Evolutionary conservation across 2,888 invertebrate genomes (phyloP), one percentile per base, ranked within the genome.

Genomic region (Actias luna): DNA sequence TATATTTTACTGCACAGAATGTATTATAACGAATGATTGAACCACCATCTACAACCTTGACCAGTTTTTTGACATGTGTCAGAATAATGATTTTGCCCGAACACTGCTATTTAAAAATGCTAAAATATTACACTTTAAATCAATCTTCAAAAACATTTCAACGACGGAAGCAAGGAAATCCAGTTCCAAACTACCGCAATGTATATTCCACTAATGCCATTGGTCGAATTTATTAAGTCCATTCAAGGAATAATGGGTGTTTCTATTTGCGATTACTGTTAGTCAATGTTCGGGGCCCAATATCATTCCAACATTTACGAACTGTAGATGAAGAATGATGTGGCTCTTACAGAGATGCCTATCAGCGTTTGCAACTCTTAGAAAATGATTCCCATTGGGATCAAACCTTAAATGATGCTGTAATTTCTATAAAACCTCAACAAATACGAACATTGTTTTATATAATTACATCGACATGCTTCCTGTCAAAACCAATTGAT

Each of bases 121-220:
- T 65, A 64, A 60, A 61, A 61, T 70, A 71, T 67, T 70, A 73
- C 63, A 70, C 69, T 5, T 69, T 68, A 67, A 71, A 72, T 67
- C 63, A 64, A 65, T 69, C 70, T 22, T 65, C 68, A 62, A 72
- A 46, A 60, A 67, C 25, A 65, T 71, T 71, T 68, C 36, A 42
- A 61, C 61, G 71, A 65, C 65, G 69, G 62, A 71, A 70, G 64
- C 68, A 68, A 69, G 67, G 71, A 64, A 50, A 50, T 16, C 50
- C 65, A 67, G 67, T 69, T 60, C 67, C 63, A 63, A 67, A 68
- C 35, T 25, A 50, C 68, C 70, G 35, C 67, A 62, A 64, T 70
- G 50, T 50, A 12, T 67, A 58, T 68, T 69, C 60, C 12, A 33
- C 27, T n/a, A n/a, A n/a, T n/a, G n/a, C n/a, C n/a, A n/a, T n/a